These are phyloP conservation scores for Synanthedon vespiformis DNA, from an alignment of 2,888 invertebrate genomes.

Conservation along the genomic window DNA sequence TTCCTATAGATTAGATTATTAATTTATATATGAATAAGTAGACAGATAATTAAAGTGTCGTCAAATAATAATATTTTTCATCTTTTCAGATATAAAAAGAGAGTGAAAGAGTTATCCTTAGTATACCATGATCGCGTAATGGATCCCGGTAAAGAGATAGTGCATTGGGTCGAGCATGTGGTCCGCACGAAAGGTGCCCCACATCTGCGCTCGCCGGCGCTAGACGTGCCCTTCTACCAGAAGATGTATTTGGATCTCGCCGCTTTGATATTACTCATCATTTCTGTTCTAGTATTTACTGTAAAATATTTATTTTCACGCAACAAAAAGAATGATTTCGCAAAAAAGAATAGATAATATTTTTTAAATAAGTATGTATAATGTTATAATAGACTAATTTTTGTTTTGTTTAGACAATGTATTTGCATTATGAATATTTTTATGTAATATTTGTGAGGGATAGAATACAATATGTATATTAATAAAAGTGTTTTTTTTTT, in stretches of 20 bases:
- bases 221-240: conserved; percentile 25
- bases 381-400: too few species aligned
- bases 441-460: too few species aligned
- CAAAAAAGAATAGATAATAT: too few species aligned
- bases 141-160: conserved; percentile 67
- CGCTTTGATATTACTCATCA: neutral
- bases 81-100: conserved; percentile 2
- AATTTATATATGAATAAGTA: too few species aligned
- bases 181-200: conserved; percentile 67
- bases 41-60: too few species aligned
- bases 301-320: neutral
- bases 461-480: too few species aligned
- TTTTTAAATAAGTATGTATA: too few species aligned
- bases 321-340: neutral
- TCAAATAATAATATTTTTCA: too few species aligned
- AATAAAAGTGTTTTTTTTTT: too few species aligned
- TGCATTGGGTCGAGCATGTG: conserved; percentile 79
- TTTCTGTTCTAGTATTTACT: neutral
- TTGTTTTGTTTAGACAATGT: too few species aligned
- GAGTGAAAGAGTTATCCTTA: conserved; percentile 23
- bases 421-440: too few species aligned
- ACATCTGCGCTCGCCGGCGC: conserved; percentile 41
- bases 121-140: conserved; percentile 52
- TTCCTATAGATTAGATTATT: too few species aligned
- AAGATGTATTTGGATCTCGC: conserved; percentile 34